A percentile compares a stretch with the other conserved stretches of the same genome.
Conservation (phyloP, 2,113 vertebrate species). For the Clupea harengus region DNA sequence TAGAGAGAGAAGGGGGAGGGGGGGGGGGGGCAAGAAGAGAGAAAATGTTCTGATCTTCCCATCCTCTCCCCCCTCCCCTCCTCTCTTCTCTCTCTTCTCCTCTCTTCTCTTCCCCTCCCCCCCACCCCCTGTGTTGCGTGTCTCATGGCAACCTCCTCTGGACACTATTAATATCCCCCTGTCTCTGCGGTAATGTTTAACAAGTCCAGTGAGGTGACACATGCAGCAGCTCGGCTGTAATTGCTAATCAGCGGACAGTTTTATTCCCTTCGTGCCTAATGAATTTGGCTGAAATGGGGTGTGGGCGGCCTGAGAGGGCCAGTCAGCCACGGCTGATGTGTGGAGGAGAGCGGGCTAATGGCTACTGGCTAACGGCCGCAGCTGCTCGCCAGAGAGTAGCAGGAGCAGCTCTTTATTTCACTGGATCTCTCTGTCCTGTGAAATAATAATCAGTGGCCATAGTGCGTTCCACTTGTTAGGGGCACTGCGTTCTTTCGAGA, state of each 20-base stretch:
- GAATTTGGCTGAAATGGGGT: constrained; percentile 70
- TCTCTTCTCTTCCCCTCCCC: constrained; percentile 8
- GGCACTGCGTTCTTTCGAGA: neutral
- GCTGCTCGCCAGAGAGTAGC: neutral
- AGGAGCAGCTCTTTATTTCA: neutral
- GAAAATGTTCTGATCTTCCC: constrained; percentile 13
- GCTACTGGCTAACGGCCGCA: neutral
- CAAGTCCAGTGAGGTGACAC: constrained; percentile 73
- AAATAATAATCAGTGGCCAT: neutral
- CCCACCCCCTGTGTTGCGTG: constrained; percentile 10
- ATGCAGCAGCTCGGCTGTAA: constrained; percentile 65
- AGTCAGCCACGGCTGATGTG: constrained; percentile 64
- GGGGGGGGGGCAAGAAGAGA: neutral
- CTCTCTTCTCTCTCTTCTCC: neutral
- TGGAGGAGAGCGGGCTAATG: constrained; percentile 49
- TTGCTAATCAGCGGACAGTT: constrained; percentile 77
- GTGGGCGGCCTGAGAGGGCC: constrained; percentile 65
- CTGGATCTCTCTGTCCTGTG: neutral
- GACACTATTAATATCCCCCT: constrained; percentile 72
- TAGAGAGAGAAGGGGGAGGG: neutral
- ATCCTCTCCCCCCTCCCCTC: neutral
- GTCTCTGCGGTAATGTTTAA: constrained; percentile 67
- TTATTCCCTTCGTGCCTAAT: constrained; percentile 68
- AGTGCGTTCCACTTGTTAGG: neutral
- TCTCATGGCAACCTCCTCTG: constrained; percentile 36